A percentile compares a stretch with the other conserved stretches of the same genome.
Conservation (phyloP, 2,113 vertebrate genomes). For the Prunella fulvescens region DNA sequence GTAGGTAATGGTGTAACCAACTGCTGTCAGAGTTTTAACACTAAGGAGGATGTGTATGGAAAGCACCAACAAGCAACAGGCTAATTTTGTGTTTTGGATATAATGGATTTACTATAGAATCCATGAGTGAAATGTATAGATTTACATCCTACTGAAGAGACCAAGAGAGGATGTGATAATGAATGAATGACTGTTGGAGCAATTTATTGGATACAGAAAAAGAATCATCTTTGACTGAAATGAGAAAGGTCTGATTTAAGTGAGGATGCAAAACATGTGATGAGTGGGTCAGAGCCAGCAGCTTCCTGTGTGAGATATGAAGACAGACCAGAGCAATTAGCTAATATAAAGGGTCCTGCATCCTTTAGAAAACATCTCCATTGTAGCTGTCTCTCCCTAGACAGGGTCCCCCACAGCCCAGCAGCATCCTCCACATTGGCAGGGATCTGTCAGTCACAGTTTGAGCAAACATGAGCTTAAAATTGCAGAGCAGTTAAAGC, state of each 20-base stretch:
- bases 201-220: background rate
- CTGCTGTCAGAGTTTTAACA: background rate
- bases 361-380: background rate
- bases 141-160: background rate
- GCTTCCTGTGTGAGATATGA: background rate
- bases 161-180: background rate
- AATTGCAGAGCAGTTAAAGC: background rate
- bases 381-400: background rate
- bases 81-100: background rate
- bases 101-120: background rate
- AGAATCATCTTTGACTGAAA: background rate
- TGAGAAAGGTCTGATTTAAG: background rate
- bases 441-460: background rate
- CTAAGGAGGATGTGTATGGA: background rate
- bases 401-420: background rate
- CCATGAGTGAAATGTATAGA: background rate
- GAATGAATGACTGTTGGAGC: background rate
- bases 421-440: background rate
- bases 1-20: background rate
- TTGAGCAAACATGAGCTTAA: background rate
- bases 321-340: background rate
- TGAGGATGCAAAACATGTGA: background rate
- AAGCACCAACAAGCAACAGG: background rate
- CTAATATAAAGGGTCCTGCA: background rate
- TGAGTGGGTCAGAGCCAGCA: background rate